phyloP scores from a whole-genome alignment of 2,113 vertebrate species.

The Manacus vitellinus region DNA sequence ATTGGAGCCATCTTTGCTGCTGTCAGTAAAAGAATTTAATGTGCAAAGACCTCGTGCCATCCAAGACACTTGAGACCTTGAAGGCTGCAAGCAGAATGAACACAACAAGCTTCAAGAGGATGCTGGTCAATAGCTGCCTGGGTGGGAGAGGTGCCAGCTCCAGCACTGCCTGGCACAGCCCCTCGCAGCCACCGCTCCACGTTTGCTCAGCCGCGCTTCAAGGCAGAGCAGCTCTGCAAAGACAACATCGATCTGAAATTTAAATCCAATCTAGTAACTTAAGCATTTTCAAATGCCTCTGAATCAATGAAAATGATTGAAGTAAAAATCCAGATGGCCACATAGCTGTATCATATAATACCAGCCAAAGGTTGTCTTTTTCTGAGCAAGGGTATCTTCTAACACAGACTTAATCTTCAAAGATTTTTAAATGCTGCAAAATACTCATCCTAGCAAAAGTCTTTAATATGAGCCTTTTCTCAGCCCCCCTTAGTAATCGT shows the following conservation, averaged over 20 bases:
- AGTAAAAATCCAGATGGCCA: slow-evolving; percentile 65
- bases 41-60: neutral
- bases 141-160: neutral
- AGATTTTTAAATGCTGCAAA: slow-evolving; percentile 57
- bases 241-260: slow-evolving; percentile 62
- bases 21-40: slow-evolving; percentile 2
- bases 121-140: neutral
- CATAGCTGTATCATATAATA: slow-evolving; percentile 22
- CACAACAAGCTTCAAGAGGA: neutral
- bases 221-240: slow-evolving; percentile 49
- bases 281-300: slow-evolving; percentile 63
- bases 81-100: neutral
- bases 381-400: slow-evolving; percentile 47
- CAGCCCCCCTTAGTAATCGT: slow-evolving; percentile 9
- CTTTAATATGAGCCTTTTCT: slow-evolving; percentile 9
- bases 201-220: neutral
- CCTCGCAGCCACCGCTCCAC: rapidly evolving
- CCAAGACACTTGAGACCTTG: neutral
- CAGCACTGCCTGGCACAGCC: neutral
- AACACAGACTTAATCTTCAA: slow-evolving; percentile 57
- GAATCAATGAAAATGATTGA: slow-evolving; percentile 71
- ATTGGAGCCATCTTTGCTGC: neutral
- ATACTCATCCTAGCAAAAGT: slow-evolving; percentile 27
- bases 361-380: slow-evolving; percentile 28
- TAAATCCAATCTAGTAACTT: slow-evolving; percentile 62